phyloP scores from a whole-genome alignment of 1,140 invertebrate species.

The Schlechtendalia chinensis region DNA sequence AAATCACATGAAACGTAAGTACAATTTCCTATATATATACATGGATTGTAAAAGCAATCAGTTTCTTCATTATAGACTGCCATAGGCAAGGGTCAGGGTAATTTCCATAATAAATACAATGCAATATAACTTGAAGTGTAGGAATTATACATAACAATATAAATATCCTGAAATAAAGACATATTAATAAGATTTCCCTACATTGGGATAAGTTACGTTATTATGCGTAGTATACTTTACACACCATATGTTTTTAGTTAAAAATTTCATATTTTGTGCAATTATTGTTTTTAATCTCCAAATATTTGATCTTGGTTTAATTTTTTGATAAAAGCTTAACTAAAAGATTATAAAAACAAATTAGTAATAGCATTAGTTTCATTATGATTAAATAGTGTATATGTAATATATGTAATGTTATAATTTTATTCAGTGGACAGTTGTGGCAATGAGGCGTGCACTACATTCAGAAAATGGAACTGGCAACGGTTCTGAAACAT shows the following conservation, averaged over 20 bases:
- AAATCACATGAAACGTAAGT: slow-evolving; percentile 19
- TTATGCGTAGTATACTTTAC: neutral
- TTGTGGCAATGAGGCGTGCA: too few species aligned
- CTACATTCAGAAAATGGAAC: too few species aligned
- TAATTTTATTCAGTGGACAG: too few species aligned
- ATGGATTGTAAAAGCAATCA: neutral
- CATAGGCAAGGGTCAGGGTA: slow-evolving; percentile 3
- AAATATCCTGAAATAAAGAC: slow-evolving; percentile 3
- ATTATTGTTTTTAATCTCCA: slow-evolving; percentile 19
- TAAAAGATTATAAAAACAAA: neutral
- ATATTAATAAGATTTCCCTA: neutral
- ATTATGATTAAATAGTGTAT: too few species aligned
- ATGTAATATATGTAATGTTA: too few species aligned
- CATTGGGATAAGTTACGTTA: neutral
- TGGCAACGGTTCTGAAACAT: too few species aligned
- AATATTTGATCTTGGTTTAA: slow-evolving; percentile 17
- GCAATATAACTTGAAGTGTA: slow-evolving; percentile 6
- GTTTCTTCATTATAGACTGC: slow-evolving; percentile 39
- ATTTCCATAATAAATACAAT: slow-evolving; percentile 22
- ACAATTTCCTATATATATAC: slow-evolving; percentile 8
- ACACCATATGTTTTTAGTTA: slow-evolving; percentile 1
- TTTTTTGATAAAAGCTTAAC: neutral
- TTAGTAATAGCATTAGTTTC: too few species aligned
- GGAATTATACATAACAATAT: slow-evolving; percentile 4
- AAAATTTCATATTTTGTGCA: neutral